Evolutionary conservation across 2,888 invertebrate genomes (phyloP), one percentile per base, ranked within the genome.

Genomic region (Xylota segnis): DNA sequence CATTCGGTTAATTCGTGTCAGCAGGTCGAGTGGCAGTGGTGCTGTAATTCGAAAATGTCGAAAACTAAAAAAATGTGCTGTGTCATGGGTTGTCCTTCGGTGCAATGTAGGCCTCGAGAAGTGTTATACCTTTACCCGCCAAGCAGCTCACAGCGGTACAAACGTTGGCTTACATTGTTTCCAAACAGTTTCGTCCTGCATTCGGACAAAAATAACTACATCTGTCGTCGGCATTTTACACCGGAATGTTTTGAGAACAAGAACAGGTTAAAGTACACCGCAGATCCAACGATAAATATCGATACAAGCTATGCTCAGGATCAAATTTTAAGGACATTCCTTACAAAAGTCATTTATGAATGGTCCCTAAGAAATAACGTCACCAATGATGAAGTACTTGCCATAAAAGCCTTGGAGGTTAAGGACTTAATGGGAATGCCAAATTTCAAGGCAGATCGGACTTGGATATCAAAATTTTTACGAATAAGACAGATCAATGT

Each of bases 171-270:
- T 9, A 9, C 12, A 18, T 5, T 81, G 34, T 84, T 59, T 29
- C 84, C 84, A 0, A 34, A 75, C 4, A 52, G 70, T 45, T 84
- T 84, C 10, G 1, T n/a, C 5, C n/a, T 59, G 14, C n/a, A 52
- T 4, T 5, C 23, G 0, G 5, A 37, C 0, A 34, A 6, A 9
- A 16, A 43, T 0, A 84, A 65, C 34, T 84, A 37, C 65, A 84
- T 84, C 18, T 84, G 84, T 37, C 50, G 65, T n/a, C 81, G 75
- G 0, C 84, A 84, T 32, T 84, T 84, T 12, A 65, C 84, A 12
- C 10, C 52, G 0, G 75, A 84, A 4, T 61, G 56, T 23, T 70
- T 84, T 14, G 81, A 81, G 27, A 5, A 5, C 0, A 47, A 23
- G 2, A 23, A 27, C 0, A 50, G 32, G 2, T 12, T 84, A 2